Conservation (phyloP, 2,113 vertebrate genomes). For the Crotalus viridis region DNA sequence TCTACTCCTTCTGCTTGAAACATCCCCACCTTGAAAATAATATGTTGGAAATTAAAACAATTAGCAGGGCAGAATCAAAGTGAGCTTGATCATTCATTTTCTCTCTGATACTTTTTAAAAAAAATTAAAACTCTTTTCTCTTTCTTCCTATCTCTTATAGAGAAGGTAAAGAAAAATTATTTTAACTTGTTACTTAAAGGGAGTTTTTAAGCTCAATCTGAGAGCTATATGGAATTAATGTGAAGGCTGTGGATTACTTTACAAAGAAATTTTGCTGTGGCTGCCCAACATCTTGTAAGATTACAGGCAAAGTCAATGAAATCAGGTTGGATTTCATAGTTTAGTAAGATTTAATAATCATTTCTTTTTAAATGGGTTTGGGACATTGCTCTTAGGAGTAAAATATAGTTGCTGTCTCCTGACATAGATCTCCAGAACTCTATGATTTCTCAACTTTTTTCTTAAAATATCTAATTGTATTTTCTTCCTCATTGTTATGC, state of each 20-base stretch:
- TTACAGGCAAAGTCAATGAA: background rate
- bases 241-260: background rate
- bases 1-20: background rate
- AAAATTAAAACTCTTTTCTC: background rate
- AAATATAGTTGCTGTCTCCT: background rate
- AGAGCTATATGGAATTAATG: background rate
- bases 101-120: background rate
- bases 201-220: background rate
- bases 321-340: background rate
- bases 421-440: background rate
- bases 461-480: background rate
- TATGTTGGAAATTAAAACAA: background rate
- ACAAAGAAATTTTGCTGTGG: background rate
- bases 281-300: background rate
- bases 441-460: background rate
- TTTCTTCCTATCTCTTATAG: background rate
- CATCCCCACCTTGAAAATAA: background rate
- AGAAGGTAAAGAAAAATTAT: background rate
- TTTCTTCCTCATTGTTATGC: background rate
- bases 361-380: background rate
- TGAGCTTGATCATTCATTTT: background rate
- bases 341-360: background rate
- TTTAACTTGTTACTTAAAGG: background rate
- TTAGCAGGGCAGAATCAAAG: background rate
- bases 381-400: background rate